These are phyloP conservation scores for Brachionus sp. DNA, from an alignment of 1,140 invertebrate species.

Conservation along the genomic window DNA sequence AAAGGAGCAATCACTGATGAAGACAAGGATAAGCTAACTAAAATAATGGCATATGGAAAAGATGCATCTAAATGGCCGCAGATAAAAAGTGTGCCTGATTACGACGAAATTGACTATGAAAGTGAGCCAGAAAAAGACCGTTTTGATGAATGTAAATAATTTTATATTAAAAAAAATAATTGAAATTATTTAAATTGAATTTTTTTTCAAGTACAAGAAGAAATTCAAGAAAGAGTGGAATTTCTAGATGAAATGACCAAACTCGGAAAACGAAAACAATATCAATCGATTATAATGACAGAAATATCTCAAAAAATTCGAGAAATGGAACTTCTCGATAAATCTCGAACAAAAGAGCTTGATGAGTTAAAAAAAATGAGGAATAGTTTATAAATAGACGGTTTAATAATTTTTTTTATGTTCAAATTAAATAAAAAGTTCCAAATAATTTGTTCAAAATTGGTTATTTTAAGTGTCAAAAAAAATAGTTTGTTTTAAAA, in stretches of 20 bases:
- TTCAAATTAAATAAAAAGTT: background rate
- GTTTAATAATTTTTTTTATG: background rate
- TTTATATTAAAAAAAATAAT: background rate
- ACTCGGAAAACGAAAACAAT: slow-evolving; percentile 34
- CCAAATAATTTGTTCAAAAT: background rate
- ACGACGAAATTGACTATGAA: background rate
- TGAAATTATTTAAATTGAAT: background rate
- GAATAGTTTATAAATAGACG: background rate
- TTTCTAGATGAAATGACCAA: slow-evolving; percentile 30
- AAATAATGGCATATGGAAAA: slow-evolving; percentile 45
- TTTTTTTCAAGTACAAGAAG: slow-evolving; percentile 15
- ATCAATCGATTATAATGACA: slow-evolving; percentile 33
- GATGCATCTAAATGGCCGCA: slow-evolving; percentile 14
- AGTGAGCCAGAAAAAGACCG: background rate
- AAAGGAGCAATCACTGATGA: slow-evolving; percentile 26
- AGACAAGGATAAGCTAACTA: slow-evolving; percentile 39
- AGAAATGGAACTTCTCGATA: slow-evolving; percentile 43
- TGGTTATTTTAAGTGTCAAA: background rate
- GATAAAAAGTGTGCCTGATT: background rate
- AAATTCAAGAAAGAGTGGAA: slow-evolving; percentile 26
- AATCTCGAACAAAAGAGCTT: background rate
- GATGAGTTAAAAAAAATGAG: slow-evolving; percentile 15
- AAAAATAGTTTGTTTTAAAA: background rate
- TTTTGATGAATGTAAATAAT: slow-evolving; percentile 41
- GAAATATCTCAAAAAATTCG: slow-evolving; percentile 46